Conservation (phyloP, 35 echinoderm and acorn worm species). For the Ophioderma brevispina region DNA sequence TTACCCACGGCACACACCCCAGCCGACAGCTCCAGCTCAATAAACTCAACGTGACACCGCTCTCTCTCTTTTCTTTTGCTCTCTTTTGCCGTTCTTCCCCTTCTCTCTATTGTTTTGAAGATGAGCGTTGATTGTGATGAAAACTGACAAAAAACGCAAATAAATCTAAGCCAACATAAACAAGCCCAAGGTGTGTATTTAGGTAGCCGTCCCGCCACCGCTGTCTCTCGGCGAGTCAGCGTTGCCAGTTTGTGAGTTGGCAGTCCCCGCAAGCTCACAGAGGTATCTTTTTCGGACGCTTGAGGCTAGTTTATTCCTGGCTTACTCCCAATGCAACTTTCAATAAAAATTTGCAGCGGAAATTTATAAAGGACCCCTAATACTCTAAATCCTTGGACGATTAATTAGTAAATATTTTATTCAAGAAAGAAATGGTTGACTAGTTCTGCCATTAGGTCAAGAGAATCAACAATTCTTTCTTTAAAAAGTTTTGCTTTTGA, state of each 20-base stretch:
- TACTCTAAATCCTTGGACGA: too few relatives aligned
- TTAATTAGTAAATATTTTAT: too few relatives aligned
- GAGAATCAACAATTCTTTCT: too few relatives aligned
- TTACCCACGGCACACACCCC: background rate
- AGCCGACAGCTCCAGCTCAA: background rate
- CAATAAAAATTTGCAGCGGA: background rate
- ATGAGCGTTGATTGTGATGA: constrained; percentile 10
- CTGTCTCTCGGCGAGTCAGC: background rate
- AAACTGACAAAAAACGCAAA: constrained; percentile 9
- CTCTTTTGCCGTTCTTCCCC: background rate
- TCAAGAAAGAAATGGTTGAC: too few relatives aligned
- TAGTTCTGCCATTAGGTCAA: too few relatives aligned
- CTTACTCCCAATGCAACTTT: background rate
- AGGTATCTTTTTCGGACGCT: background rate
- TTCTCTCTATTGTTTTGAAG: background rate
- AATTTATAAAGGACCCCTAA: too few relatives aligned
- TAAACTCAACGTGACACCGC: background rate
- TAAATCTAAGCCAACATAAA: background rate
- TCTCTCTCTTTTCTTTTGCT: background rate
- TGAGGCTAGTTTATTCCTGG: background rate
- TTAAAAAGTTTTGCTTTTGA: too few relatives aligned
- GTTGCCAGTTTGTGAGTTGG: background rate
- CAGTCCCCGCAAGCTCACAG: background rate
- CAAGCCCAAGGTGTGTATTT: constrained; percentile 4
- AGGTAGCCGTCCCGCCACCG: background rate